phyloP scores from a whole-genome alignment of 2,113 vertebrate species.

The Percopsis transmontana region DNA sequence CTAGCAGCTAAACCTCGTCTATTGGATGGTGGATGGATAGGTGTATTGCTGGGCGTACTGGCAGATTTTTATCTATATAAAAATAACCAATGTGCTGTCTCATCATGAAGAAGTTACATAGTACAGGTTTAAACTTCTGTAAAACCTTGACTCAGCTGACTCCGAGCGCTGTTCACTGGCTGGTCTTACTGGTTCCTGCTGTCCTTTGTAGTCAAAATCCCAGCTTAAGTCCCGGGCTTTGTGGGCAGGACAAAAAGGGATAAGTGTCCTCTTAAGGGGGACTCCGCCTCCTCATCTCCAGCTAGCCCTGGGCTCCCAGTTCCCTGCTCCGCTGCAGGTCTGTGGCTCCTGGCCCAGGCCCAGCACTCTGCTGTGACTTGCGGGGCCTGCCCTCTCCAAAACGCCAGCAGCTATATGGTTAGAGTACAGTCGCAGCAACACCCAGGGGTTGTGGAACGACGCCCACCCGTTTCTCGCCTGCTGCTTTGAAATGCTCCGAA shows the following conservation, averaged over 20 bases:
- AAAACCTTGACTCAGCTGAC: too few relatives aligned
- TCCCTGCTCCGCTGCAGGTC: not conserved
- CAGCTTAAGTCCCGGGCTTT: constrained; percentile 26
- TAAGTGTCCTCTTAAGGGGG: constrained; percentile 14
- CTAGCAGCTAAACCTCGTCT: too few relatives aligned
- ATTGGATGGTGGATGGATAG: too few relatives aligned
- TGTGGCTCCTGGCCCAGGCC: not conserved
- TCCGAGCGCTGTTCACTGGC: too few relatives aligned
- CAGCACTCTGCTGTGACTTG: constrained; percentile 8
- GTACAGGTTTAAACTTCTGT: too few relatives aligned
- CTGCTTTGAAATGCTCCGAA: not conserved
- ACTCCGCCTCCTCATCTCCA: not conserved
- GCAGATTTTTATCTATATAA: not conserved
- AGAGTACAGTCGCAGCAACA: constrained; percentile 1
- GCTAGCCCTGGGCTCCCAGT: not conserved
- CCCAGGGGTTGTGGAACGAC: constrained; percentile 3
- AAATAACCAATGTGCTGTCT: not conserved
- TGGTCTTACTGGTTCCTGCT: not conserved
- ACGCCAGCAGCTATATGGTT: not conserved
- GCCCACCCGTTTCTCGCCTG: not conserved
- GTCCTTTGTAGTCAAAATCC: constrained; percentile 29
- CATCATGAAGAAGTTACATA: too few relatives aligned
- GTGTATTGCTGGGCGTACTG: too few relatives aligned
- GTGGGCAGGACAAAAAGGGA: constrained; percentile 12
- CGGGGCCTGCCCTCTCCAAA: constrained; percentile 20